A percentile compares a stretch with the other conserved stretches of the same genome.
These are phyloP conservation scores for Diadophis punctatus DNA, from an alignment of 2,113 vertebrate species.

Conservation along the genomic window DNA sequence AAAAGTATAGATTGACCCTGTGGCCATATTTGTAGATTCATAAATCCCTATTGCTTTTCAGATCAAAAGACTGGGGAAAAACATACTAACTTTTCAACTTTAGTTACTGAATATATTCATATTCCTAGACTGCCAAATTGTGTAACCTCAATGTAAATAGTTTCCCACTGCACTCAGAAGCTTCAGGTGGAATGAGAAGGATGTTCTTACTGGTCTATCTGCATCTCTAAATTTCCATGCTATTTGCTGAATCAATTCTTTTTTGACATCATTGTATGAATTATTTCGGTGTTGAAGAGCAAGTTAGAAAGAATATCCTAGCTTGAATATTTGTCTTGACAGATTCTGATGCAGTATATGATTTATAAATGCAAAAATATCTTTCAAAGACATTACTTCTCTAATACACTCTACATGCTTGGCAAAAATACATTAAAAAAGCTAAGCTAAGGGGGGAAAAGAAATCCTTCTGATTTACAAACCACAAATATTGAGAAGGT, in stretches of 20 bases:
- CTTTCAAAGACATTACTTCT: slow-evolving; percentile 19
- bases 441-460: not conserved
- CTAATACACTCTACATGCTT: not conserved
- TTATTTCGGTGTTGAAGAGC: not conserved
- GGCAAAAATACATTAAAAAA: not conserved
- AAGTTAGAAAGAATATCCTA: not conserved
- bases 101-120: not conserved
- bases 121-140: not conserved
- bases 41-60: not conserved
- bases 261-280: not conserved
- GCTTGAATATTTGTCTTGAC: not conserved
- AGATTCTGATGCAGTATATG: not conserved
- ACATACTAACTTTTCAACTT: not conserved
- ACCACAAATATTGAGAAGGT: not conserved
- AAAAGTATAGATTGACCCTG: not conserved
- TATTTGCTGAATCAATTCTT: not conserved
- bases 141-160: not conserved
- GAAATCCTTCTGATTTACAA: not conserved
- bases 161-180: not conserved
- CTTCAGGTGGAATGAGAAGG: not conserved
- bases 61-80: not conserved
- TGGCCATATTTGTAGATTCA: not conserved
- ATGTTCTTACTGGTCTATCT: not conserved
- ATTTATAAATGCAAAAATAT: not conserved
- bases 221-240: not conserved